These are phyloP conservation scores for Echinarachnius parma DNA, from an alignment of 53 echinoderm and acorn worm genomes.

Conservation along the genomic window DNA sequence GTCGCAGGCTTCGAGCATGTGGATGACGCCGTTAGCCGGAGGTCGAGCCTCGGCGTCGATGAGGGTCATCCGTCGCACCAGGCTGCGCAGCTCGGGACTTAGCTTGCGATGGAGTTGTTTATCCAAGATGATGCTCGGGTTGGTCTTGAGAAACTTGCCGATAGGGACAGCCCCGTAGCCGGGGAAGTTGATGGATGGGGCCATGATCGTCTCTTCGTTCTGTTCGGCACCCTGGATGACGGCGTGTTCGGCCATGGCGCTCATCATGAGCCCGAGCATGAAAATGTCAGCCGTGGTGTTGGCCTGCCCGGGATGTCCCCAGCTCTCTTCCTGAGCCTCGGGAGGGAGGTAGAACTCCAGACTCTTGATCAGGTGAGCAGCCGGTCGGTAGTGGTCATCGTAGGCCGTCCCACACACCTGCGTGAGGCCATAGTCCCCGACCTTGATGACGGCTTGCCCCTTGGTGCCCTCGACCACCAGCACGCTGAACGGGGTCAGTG, in stretches of 20 bases:
- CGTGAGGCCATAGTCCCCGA: slow-evolving; percentile 81
- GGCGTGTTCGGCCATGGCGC: slow-evolving; percentile 77
- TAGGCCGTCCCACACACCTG: slow-evolving; percentile 70
- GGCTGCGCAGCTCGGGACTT: slow-evolving; percentile 75
- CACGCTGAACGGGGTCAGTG: slow-evolving; percentile 78
- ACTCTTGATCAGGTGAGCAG: slow-evolving; percentile 60
- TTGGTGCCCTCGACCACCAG: slow-evolving; percentile 53
- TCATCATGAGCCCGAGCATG: slow-evolving; percentile 78
- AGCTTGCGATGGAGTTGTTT: slow-evolving; percentile 74
- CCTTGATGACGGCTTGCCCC: slow-evolving; percentile 66
- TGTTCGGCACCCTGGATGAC: slow-evolving; percentile 48
- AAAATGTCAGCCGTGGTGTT: slow-evolving; percentile 83
- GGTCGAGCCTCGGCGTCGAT: slow-evolving; percentile 68
- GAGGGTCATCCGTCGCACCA: slow-evolving; percentile 72
- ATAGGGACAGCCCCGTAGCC: slow-evolving; percentile 90
- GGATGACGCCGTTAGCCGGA: slow-evolving; percentile 72
- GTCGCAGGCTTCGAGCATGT: slow-evolving; percentile 67
- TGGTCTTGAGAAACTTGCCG: slow-evolving; percentile 79
- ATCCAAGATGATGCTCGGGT: slow-evolving; percentile 89
- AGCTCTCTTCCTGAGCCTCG: slow-evolving; percentile 57
- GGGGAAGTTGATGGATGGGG: slow-evolving; percentile 68
- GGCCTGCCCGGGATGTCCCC: slow-evolving; percentile 62
- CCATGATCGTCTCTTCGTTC: slow-evolving; percentile 41
- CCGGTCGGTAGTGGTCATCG: slow-evolving; percentile 63
- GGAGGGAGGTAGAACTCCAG: slow-evolving; percentile 69